phyloP scores from a whole-genome alignment of 1,140 invertebrate genomes.

The Popillia japonica region DNA sequence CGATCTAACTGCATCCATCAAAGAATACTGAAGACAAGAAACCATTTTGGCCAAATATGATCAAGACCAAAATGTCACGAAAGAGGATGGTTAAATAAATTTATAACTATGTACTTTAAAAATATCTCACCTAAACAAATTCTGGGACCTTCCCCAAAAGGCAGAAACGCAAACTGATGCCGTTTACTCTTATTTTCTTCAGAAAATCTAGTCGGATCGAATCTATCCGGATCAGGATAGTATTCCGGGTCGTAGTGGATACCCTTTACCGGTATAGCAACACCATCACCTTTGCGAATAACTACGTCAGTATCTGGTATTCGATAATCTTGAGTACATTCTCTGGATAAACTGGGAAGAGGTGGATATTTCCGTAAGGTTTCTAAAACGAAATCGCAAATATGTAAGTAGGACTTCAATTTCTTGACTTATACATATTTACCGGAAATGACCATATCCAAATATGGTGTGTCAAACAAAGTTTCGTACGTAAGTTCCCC shows the following conservation, averaged over 20 bases:
- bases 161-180: constrained; percentile 22
- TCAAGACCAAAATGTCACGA: neutral
- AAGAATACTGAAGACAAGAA: no score
- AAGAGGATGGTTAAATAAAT: neutral
- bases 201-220: constrained; percentile 24
- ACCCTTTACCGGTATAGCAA: neutral
- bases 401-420: neutral
- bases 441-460: constrained; percentile 58
- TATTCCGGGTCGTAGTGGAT: constrained; percentile 30
- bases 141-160: constrained; percentile 36
- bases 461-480: constrained; percentile 63
- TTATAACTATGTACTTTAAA: neutral
- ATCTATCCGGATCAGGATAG: constrained; percentile 32
- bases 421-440: constrained; percentile 11
- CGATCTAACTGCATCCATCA: no score
- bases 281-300: neutral
- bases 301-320: neutral
- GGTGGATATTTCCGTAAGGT: constrained; percentile 35
- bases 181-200: constrained; percentile 26
- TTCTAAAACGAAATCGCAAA: constrained; percentile 14
- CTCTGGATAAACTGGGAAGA: neutral
- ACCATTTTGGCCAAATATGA: no score
- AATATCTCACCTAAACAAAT: constrained; percentile 32
- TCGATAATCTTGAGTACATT: constrained; percentile 30
- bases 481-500: constrained; percentile 65